phyloP scores from a whole-genome alignment of 1,140 invertebrate species.

The Doryteuthis pealeii region DNA sequence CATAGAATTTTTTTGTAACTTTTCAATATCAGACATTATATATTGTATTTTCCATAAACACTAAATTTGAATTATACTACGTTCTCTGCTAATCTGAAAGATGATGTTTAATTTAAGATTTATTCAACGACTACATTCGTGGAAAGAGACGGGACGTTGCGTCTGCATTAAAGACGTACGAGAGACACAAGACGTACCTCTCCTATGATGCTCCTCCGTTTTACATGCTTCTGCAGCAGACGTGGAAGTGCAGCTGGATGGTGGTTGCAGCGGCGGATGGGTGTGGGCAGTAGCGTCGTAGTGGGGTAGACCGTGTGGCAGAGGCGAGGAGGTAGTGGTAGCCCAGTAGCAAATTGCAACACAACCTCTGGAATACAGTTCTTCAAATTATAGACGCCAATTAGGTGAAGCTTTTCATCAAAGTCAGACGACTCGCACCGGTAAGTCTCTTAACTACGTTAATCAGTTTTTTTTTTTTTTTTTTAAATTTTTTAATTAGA shows the following conservation, averaged over 20 bases:
- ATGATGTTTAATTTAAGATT: constrained; percentile 50
- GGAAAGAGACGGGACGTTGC: constrained; percentile 51
- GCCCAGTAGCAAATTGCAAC: constrained; percentile 62
- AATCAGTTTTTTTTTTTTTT: too few relatives aligned
- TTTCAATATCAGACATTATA: not conserved
- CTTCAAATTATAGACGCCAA: constrained; percentile 86
- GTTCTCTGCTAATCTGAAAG: not conserved
- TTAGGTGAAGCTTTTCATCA: constrained; percentile 90
- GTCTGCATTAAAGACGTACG: constrained; percentile 59
- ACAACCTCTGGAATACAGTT: constrained; percentile 67
- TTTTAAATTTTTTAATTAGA: too few relatives aligned
- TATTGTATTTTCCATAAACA: not conserved
- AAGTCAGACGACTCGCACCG: constrained; percentile 67
- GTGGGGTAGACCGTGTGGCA: not conserved
- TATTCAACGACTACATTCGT: constrained; percentile 58
- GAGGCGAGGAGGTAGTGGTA: constrained; percentile 18
- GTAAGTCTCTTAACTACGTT: constrained; percentile 50
- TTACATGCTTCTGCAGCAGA: constrained; percentile 62
- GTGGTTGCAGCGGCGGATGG: too few relatives aligned
- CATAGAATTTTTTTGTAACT: not conserved
- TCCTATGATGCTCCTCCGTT: constrained; percentile 74
- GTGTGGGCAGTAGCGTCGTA: not conserved
- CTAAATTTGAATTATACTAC: not conserved
- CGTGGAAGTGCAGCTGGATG: constrained; percentile 20
- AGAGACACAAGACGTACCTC: constrained; percentile 67